Evolutionary conservation across 2,113 vertebrate species (phyloP), one percentile per base, ranked within the genome.

Genomic region (Rhabdomys dilectus): DNA sequence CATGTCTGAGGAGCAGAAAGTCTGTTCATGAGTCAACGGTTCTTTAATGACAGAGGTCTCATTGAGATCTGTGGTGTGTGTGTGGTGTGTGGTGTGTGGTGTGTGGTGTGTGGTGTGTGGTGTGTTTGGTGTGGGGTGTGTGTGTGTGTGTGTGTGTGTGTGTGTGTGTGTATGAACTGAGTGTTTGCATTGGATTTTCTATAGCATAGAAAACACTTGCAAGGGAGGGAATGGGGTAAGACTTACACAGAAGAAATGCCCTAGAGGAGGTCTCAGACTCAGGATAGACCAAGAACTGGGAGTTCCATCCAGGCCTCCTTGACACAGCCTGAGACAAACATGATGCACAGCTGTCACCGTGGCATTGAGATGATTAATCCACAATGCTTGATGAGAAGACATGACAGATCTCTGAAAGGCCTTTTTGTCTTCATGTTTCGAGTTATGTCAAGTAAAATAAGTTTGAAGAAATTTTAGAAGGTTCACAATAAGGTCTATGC

Each of bases 401-500:
- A 66, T 9, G 56, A 58, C 16, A 21, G 4, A 36, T 62, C 51
- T 84, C 45, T 39, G 29, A 82, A 78, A 39, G 10, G 53, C 3
- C 39, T 26, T n/a, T 72, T 64, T 48, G 16, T 58, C 72, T 70
- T 80, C 22, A 91, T 56, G 29, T 88, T 88, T n/a, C 45, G 68
- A 51, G 21, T 85, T 66, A 56, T 4, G 75, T 70, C 17, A 89
- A 78, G 9, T 62, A 53, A 82, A 96, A 68, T 48, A 56, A 94
- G 12, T 76, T 36, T 85, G 60, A 76, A 89, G 62, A 92, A 48
- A 39, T 19, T 86, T 95, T 62, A 85, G n/a, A 85, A 96, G 66
- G 45, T 26, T 64, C 29, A 12, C 34, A 93, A 92, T 76, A 3
- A 78, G 42, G 85, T 39, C n/a, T 81, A 36, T 26, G 72, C 88